Percentiles rank a stretch among this genome's conserved stretches.
Evolutionary conservation across 2,888 invertebrate species (phyloP).

Genomic region (Drosophila nr. medialis): DNA sequence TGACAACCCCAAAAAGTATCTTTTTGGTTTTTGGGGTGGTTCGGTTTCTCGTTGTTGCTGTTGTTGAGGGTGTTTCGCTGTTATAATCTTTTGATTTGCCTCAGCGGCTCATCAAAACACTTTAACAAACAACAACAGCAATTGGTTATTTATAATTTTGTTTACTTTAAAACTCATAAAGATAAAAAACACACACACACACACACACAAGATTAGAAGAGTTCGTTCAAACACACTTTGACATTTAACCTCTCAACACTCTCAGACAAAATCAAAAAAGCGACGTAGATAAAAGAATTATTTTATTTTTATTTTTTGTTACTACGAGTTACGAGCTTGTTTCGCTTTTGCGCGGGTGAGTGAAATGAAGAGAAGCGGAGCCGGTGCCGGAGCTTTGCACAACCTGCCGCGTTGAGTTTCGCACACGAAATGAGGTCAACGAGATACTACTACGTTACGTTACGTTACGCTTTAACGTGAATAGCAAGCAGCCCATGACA

Average conservation of each 20-base stretch:
- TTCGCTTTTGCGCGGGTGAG: constrained; percentile 3
- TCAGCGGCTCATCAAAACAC: constrained; percentile 53
- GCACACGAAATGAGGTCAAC: constrained; percentile 84
- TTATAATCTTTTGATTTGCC: constrained; percentile 47
- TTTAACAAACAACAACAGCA: constrained; percentile 28
- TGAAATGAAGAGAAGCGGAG: background rate
- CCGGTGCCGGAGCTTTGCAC: constrained; percentile 59
- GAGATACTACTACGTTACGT: constrained; percentile 70
- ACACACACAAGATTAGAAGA: constrained; percentile 31
- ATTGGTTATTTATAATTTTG: constrained; percentile 20
- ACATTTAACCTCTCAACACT: constrained; percentile 52
- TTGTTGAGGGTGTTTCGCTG: constrained; percentile 40
- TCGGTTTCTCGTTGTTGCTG: constrained; percentile 15
- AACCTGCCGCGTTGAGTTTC: constrained; percentile 82
- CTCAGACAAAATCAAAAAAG: constrained; percentile 12
- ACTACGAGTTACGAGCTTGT: constrained; percentile 1
- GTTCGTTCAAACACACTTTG: constrained; percentile 65
- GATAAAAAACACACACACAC: constrained; percentile 2
- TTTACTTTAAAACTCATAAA: constrained; percentile 17
- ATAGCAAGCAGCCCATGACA: constrained; percentile 30
- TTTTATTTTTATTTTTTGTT: constrained; percentile 1
- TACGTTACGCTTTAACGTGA: constrained; percentile 40
- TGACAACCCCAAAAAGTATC: constrained; percentile 42
- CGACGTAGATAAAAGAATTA: constrained; percentile 17
- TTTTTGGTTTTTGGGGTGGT: constrained; percentile 15